phyloP scores from a whole-genome alignment of 2,113 vertebrate genomes.

The Scomber scombrus region DNA sequence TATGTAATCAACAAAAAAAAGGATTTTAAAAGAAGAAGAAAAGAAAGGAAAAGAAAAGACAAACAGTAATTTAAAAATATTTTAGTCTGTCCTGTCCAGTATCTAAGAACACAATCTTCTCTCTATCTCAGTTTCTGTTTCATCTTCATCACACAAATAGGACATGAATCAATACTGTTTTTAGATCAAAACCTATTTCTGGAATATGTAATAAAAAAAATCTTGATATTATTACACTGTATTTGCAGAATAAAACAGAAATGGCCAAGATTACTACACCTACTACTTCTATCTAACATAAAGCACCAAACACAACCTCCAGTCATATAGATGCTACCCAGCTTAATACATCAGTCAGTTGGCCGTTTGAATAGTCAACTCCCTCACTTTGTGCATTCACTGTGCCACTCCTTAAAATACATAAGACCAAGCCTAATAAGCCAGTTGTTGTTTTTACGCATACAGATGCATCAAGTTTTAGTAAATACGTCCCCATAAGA shows the following conservation, averaged over 20 bases:
- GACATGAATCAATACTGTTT: no score
- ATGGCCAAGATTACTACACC: not conserved
- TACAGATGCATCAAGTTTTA: conserved; percentile 1
- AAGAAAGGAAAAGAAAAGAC: no score
- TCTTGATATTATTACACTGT: not conserved
- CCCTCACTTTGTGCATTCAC: not conserved
- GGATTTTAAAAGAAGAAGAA: no score
- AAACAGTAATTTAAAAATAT: no score
- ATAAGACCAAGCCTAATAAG: not conserved
- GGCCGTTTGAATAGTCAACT: not conserved
- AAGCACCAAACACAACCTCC: not conserved
- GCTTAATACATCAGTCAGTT: not conserved
- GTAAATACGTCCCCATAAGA: not conserved
- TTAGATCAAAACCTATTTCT: no score
- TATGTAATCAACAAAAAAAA: no score
- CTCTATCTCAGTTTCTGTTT: no score
- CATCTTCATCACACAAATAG: no score
- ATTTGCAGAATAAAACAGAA: not conserved
- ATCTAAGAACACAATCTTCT: no score
- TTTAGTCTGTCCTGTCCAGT: no score
- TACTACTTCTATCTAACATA: not conserved
- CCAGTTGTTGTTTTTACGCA: not conserved
- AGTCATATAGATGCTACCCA: not conserved
- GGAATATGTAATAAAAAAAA: no score
- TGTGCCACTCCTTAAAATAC: conserved; percentile 11